Base-by-base conservation (phyloP, 2,113 vertebrate genomes). In the Jaculus jaculus region DNA sequence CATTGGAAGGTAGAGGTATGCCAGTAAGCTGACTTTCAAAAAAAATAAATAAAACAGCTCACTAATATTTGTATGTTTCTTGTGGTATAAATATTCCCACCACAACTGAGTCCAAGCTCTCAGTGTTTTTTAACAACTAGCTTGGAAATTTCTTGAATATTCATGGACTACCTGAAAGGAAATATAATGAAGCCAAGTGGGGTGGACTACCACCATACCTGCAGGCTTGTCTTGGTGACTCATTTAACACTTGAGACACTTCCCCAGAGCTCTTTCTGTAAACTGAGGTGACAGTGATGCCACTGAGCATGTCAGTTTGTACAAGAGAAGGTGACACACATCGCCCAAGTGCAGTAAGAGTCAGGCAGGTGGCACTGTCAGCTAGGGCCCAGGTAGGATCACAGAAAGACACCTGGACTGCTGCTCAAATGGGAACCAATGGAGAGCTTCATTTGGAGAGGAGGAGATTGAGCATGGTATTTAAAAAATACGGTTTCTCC, bases 11-110 rank as follows among this genome's bases (percentile, higher is more conserved):
- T 81, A 94, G 68, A 90, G n/a, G 10, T 63, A 4, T 79, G 71
- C 65, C 24, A n/a, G 47, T 54, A 87, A 88, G 80, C 68, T 58
- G 65, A 9, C 28, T 94, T 75, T 88, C 60, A 37, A 77, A 90
- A 66, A 37, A 58, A 79, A 90, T 60, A 69, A 16, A 85, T 51
- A 87, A 28, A 30, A 37, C 21, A 13, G 13, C 51, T 18, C 17
- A 17, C n/a, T 61, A n/a, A 47, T 63, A 58, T 77, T 91, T 72
- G 61, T 32, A 17, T 18, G 18, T 82, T 39, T 82, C 80, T 60
- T 11, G 0, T 39, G 61, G 24, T 71, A 61, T 85, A 84, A 63
- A 68, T 37, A 32, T 77, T 90, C 21, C 78, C 47, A 34, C 65
- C 17, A 13, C 34, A 63, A 23, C 32, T 8, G 11, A 18, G 79